Percentiles rank a stretch among this genome's conserved stretches.
Evolutionary conservation across 2,888 invertebrate species (phyloP).

Genomic region (Acleris emargana): DNA sequence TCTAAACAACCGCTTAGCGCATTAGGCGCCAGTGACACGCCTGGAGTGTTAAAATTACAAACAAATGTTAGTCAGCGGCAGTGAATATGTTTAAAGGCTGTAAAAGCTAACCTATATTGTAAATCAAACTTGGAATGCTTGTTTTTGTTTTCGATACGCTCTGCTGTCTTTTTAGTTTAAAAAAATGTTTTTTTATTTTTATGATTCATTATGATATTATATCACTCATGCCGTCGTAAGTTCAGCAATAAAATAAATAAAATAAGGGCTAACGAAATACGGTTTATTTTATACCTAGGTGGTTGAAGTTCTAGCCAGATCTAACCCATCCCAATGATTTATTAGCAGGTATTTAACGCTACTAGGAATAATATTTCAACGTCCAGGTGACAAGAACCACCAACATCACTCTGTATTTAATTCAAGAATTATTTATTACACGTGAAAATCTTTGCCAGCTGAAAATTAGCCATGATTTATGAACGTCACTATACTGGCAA

Average conservation of each 20-base stretch:
- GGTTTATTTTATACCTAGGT: background rate
- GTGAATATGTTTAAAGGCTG: too few species aligned
- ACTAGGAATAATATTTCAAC: slow-evolving; percentile 32
- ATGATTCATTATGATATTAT: slow-evolving; percentile 14
- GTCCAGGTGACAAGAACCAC: slow-evolving; percentile 34
- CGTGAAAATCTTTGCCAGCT: slow-evolving; percentile 36
- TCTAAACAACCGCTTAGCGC: slow-evolving; percentile 17
- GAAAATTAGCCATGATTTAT: slow-evolving; percentile 35
- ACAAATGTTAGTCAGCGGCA: too few species aligned
- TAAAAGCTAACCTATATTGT: slow-evolving; percentile 12
- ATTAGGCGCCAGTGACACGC: background rate
- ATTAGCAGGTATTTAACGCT: slow-evolving; percentile 30
- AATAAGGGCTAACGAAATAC: slow-evolving; percentile 7
- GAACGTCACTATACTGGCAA: slow-evolving; percentile 27
- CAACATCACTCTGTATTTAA: slow-evolving; percentile 35
- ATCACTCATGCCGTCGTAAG: slow-evolving; percentile 28
- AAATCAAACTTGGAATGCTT: slow-evolving; percentile 17
- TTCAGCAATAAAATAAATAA: slow-evolving; percentile 16
- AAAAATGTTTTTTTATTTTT: slow-evolving; percentile 8
- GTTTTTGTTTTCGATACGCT: slow-evolving; percentile 20
- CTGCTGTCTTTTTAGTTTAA: slow-evolving; percentile 3
- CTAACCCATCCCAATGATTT: slow-evolving; percentile 17
- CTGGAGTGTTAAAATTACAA: too few species aligned
- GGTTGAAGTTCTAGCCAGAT: slow-evolving; percentile 15
- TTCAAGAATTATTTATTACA: slow-evolving; percentile 35